phyloP scores from a whole-genome alignment of 2,888 invertebrate genomes.

The Aphidoletes aphidimyza region DNA sequence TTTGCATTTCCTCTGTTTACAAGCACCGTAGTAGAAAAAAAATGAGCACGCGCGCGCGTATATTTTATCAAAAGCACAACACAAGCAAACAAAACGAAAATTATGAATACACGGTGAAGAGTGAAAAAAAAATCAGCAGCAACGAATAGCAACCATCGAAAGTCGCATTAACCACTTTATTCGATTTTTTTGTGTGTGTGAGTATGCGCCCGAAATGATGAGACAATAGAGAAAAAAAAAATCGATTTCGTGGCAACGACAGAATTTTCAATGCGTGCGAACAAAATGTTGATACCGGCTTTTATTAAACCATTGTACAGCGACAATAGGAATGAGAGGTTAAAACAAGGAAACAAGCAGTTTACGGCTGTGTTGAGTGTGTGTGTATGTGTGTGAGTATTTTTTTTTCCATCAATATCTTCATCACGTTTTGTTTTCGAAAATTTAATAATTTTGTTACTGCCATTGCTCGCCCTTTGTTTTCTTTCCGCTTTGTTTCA shows the following conservation, averaged over 20 bases:
- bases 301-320: background rate
- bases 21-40: background rate
- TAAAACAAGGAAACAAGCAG: too few species aligned
- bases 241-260: conserved; percentile 20
- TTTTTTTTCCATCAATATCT: background rate
- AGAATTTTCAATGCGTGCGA: conserved; percentile 22
- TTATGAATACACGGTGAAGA: background rate
- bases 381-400: too few species aligned
- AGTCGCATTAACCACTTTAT: conserved; percentile 13
- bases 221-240: background rate
- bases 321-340: background rate
- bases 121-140: background rate
- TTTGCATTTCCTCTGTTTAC: conserved; percentile 21
- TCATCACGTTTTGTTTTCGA: background rate
- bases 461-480: background rate
- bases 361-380: too few species aligned
- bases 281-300: background rate
- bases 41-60: too few species aligned
- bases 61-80: too few species aligned
- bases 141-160: background rate
- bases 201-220: background rate
- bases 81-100: background rate
- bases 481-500: conserved; percentile 33
- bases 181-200: too few species aligned
- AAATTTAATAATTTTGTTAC: conserved; percentile 36